Evolutionary conservation across 2,888 invertebrate species (phyloP).

Genomic region (Linyphia triangularis): DNA sequence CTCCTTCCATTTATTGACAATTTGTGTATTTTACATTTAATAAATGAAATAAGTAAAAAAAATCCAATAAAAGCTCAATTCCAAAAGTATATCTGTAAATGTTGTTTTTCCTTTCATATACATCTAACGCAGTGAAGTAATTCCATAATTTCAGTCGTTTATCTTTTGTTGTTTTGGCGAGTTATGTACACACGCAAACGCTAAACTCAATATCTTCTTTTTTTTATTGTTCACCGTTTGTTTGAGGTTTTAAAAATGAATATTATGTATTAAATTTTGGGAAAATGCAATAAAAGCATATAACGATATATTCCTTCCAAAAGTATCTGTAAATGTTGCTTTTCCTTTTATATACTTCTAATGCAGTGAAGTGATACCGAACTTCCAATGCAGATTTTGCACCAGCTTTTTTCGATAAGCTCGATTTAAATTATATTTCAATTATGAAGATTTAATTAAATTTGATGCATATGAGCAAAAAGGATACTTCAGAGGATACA

Average conservation of each 20-base stretch:
- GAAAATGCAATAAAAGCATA: too few relatives aligned
- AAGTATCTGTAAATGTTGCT: conserved; percentile 24
- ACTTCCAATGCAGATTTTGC: too few relatives aligned
- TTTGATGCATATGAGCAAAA: too few relatives aligned
- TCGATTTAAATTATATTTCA: too few relatives aligned
- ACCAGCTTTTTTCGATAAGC: too few relatives aligned
- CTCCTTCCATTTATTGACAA: not conserved
- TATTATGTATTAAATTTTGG: not conserved
- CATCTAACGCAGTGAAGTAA: not conserved
- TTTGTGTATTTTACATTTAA: not conserved
- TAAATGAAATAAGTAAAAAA: too few relatives aligned
- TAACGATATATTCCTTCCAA: not conserved
- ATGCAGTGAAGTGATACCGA: conserved; percentile 11
- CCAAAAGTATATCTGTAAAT: conserved; percentile 2
- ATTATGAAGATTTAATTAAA: too few relatives aligned
- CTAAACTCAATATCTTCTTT: not conserved
- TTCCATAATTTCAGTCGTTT: too few relatives aligned
- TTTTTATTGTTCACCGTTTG: not conserved
- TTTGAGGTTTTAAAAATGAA: not conserved
- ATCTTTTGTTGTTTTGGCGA: too few relatives aligned
- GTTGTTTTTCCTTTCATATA: not conserved
- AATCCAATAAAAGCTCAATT: too few relatives aligned
- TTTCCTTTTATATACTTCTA: not conserved
- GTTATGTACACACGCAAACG: too few relatives aligned
- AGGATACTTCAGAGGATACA: too few relatives aligned